Conservation (phyloP, 2,797 vertebrate genomes). For the Mionectes olivaceus region DNA sequence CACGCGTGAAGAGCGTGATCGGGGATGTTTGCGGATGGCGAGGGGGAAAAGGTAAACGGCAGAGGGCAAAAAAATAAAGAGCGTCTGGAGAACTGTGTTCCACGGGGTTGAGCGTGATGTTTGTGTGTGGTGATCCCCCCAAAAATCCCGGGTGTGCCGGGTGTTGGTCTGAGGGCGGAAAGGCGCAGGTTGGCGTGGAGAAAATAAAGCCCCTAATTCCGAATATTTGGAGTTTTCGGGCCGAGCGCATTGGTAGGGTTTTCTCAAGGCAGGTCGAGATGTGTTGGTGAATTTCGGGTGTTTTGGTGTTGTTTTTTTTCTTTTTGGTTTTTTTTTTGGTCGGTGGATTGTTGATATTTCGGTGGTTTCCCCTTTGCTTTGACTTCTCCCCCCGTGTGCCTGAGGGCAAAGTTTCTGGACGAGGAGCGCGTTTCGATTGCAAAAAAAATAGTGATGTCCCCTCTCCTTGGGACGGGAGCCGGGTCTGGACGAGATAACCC, state of each 20-base stretch:
- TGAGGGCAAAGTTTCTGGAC: not conserved
- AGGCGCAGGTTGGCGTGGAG: not conserved
- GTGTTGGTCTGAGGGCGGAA: not conserved
- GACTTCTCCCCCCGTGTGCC: not conserved
- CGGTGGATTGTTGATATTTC: not conserved
- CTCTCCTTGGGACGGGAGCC: not conserved
- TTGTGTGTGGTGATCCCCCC: fast-evolving
- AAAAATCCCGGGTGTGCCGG: fast-evolving
- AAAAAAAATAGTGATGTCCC: not conserved
- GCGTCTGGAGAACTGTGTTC: too few species aligned
- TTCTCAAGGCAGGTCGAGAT: not conserved
- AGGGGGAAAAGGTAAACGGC: not conserved
- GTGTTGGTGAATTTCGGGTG: not conserved
- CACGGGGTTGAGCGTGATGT: not conserved
- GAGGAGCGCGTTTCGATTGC: not conserved
- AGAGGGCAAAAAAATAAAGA: fast-evolving
- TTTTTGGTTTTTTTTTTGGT: too few species aligned
- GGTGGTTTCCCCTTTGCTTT: not conserved
- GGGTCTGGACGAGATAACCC: not conserved
- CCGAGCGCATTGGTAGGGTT: not conserved
- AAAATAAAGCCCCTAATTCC: not conserved
- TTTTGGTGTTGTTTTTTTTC: fast-evolving
- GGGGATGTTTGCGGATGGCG: not conserved
- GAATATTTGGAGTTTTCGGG: not conserved
- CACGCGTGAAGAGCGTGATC: fast-evolving